Percentiles rank a stretch among this genome's conserved stretches.
Conservation (phyloP, 2,797 vertebrate genomes). For the Loriculus beryllinus region DNA sequence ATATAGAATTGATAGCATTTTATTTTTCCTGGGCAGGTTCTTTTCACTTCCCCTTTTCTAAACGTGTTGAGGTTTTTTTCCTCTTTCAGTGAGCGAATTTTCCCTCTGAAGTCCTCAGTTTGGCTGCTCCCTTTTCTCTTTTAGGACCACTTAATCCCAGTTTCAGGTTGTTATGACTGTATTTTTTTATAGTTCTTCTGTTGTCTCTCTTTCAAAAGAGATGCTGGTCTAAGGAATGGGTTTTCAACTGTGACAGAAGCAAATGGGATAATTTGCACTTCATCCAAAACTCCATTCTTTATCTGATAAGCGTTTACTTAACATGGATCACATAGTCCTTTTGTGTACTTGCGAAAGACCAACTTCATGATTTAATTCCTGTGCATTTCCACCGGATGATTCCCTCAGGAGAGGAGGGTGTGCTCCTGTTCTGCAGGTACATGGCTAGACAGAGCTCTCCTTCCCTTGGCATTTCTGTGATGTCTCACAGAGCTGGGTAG, state of each 20-base stretch:
- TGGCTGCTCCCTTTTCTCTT: not conserved
- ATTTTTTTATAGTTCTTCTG: not conserved
- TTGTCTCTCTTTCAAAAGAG: not conserved
- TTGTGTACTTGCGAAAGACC: not conserved
- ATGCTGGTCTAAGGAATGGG: not conserved
- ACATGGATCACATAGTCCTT: not conserved
- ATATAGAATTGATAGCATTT: not conserved
- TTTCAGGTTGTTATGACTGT: not conserved
- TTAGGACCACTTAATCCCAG: not conserved
- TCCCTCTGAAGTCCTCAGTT: not conserved
- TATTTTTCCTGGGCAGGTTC: conserved; percentile 5
- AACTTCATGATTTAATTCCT: not conserved
- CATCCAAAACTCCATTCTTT: not conserved
- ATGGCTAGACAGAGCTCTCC: not conserved
- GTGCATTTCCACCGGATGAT: not conserved
- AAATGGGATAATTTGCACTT: not conserved
- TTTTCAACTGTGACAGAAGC: not conserved
- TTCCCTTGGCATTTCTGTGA: not conserved
- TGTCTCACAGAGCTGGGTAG: not conserved
- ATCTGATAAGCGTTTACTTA: not conserved
- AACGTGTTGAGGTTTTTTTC: not conserved
- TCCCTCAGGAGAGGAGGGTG: not conserved
- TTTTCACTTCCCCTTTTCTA: conserved; percentile 9
- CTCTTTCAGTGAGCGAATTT: not conserved
- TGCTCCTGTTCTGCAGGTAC: not conserved